A percentile compares a stretch with the other conserved stretches of the same genome.
Evolutionary conservation across 1,140 invertebrate species (phyloP).

Genomic region (Aradophagus sp.): DNA sequence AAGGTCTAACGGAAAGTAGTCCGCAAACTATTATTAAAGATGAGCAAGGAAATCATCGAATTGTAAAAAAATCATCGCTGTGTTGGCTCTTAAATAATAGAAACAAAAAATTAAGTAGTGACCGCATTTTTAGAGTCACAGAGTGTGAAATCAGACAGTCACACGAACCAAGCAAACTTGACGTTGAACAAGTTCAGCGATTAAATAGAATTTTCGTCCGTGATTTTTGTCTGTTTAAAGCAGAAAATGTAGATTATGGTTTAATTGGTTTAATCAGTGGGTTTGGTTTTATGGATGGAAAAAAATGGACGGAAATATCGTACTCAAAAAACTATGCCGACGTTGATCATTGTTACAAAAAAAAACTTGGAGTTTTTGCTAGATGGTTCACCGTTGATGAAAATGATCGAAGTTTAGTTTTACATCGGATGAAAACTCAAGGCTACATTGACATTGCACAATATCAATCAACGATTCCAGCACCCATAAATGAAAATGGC

Average conservation of each 20-base stretch:
- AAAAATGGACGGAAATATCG: background rate
- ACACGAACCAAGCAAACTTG: background rate
- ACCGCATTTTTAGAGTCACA: background rate
- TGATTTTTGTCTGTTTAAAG: conserved; percentile 1
- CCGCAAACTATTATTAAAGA: background rate
- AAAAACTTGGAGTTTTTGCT: conserved; percentile 2
- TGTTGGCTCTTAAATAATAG: conserved; percentile 1
- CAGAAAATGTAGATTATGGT: background rate
- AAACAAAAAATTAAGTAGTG: background rate
- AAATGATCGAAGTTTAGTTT: background rate
- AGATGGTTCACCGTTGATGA: conserved; percentile 1
- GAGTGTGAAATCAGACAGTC: background rate
- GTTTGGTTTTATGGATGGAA: conserved; percentile 8
- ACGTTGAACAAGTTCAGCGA: background rate
- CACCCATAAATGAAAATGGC: background rate
- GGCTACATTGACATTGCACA: conserved; percentile 5
- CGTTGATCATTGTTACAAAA: background rate
- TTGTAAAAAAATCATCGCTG: background rate
- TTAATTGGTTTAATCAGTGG: background rate
- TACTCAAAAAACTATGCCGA: conserved; percentile 3
- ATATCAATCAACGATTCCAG: conserved; percentile 2
- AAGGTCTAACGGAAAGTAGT: background rate
- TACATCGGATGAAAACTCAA: background rate
- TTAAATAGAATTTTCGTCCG: background rate
- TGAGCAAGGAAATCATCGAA: background rate